Percentiles rank a stretch among this genome's conserved stretches.
Conservation (phyloP, 2,888 invertebrate species). For the Drosophila anomelani region DNA sequence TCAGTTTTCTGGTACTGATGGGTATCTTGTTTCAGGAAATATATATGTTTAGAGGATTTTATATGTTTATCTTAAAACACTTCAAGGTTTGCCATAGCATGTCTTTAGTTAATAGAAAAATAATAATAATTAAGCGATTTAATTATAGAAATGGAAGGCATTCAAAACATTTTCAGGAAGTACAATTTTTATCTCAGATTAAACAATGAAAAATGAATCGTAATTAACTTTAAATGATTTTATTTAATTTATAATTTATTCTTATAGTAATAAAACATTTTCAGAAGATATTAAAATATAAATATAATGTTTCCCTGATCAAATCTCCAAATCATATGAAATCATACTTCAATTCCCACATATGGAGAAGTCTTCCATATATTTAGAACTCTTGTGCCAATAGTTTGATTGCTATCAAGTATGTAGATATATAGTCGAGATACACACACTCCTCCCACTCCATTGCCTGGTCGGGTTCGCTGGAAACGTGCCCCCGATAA, state of each 20-base stretch:
- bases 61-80: neutral
- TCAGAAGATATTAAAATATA: neutral
- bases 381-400: constrained; percentile 1
- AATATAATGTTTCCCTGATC: neutral
- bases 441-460: constrained; percentile 29
- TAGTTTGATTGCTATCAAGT: constrained; percentile 24
- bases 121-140: neutral
- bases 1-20: neutral
- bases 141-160: neutral
- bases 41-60: neutral
- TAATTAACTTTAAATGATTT: neutral
- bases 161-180: neutral
- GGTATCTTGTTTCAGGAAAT: constrained; percentile 4
- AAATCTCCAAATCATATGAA: neutral
- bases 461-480: constrained; percentile 22
- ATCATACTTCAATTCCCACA: neutral
- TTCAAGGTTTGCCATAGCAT: neutral
- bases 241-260: neutral
- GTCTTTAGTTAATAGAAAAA: neutral
- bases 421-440: constrained; percentile 27
- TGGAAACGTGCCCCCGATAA: constrained; percentile 43
- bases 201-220: neutral
- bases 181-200: neutral
- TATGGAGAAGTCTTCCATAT: neutral
- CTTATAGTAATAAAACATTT: neutral